These are phyloP conservation scores for Protobothrops mucrosquamatus DNA, from an alignment of 2,113 vertebrate species.

Conservation along the genomic window DNA sequence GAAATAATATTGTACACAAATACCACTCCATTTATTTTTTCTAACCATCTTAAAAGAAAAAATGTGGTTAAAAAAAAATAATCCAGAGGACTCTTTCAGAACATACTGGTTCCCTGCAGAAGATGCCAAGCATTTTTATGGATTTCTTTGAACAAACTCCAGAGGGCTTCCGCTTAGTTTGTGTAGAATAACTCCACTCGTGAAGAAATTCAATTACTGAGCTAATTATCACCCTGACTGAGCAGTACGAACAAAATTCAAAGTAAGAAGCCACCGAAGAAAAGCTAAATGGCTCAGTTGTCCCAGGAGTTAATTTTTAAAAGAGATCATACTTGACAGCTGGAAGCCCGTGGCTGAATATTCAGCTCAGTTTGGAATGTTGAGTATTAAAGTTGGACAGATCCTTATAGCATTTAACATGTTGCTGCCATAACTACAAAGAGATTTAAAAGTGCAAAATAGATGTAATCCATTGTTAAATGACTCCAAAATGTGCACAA, in stretches of 20 bases:
- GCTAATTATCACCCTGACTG: conserved; percentile 63
- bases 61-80: neutral
- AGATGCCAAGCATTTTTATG: conserved; percentile 1
- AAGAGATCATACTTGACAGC: conserved; percentile 20
- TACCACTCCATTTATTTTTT: neutral
- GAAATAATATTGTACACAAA: neutral
- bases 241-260: conserved; percentile 41
- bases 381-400: conserved; percentile 22
- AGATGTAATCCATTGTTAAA: conserved; percentile 20
- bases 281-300: conserved; percentile 32
- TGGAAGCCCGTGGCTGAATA: conserved; percentile 1
- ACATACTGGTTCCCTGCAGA: conserved; percentile 25
- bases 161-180: conserved; percentile 25
- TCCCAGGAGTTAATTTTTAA: conserved; percentile 34
- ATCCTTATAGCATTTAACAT: conserved; percentile 33
- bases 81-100: conserved; percentile 24
- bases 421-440: conserved; percentile 34
- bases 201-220: conserved; percentile 68
- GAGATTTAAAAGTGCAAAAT: conserved; percentile 38
- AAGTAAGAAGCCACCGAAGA: conserved; percentile 45
- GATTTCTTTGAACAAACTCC: conserved; percentile 22
- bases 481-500: conserved; percentile 35
- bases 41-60: neutral
- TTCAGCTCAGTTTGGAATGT: neutral
- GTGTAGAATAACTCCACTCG: conserved; percentile 29